Base-by-base conservation (phyloP, 2,797 vertebrate genomes). In the Megaceryle alcyon region DNA sequence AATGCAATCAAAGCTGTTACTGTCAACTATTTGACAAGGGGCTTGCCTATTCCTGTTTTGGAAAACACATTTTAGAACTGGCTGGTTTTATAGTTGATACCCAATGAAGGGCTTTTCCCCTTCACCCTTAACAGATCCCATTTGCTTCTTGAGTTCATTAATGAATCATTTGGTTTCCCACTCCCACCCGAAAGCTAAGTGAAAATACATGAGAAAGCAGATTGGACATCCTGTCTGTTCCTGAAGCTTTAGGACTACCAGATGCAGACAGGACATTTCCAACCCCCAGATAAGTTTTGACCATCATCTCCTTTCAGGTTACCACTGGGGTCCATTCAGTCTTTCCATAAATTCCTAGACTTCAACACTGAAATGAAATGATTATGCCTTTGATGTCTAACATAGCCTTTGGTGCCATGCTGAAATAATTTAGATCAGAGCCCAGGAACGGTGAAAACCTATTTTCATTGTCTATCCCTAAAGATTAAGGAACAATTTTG, bases 401-500 rank as follows among this genome's bases (percentile, higher is more conserved):
- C 28, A 68, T 35, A 81, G 78, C 43, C 87, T 68, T 51, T 61
- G 63, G 77, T 90, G 33, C 17, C 68, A 84, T 46, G n/a, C 29
- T 79, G 73, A 92, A 82, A 90, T 70, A 79, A 72, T 86, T 92
- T 86, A 69, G 43, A 86, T 73, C 65, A 86, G 48, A 86, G 66
- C 6, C 63, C 59, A 66, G 39, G 39, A 69, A 66, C 1, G 3
- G 72, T 17, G 28, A 76, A 59, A 91, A 22, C 35, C 39, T 63
- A 59, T 43, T 97, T 92, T 79, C 76, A 41, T 77, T 46, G 23
- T 57, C 66, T 92, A 1, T n/a, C 46, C 48, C 48, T 37, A 76
- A 81, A 84, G 63, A 64, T 49, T 79, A 82, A 71, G 48, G n/a
- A 88, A 49, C 7, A 11, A 31, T 31, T 84, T 70, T 73, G 48